Base-by-base conservation (phyloP, 2,113 vertebrate genomes). In the Takifugu bimaculatus region DNA sequence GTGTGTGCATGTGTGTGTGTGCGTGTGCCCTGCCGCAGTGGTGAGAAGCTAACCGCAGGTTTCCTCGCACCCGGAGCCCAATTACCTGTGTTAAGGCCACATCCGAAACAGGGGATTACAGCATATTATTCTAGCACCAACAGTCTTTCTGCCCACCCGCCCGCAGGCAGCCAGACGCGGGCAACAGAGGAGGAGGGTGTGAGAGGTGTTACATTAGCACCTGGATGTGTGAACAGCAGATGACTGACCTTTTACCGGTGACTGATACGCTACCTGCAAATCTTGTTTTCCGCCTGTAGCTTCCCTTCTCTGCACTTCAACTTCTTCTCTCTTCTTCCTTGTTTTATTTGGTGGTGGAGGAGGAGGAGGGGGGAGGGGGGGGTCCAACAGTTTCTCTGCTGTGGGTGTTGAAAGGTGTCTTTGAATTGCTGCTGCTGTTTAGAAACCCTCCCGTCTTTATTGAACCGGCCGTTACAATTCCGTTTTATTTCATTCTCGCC, bases 151-250 rank as follows among this genome's bases (percentile, higher is more conserved):
- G 74, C 78, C 75, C 85, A 80, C 85, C 83, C 81, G 76, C 81
- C 87, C 75, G 84, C 83, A 59, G 70, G 81, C 74, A 61, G 74
- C 63, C 79, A 68, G 67, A 71, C 74, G 54, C 80, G 50, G 65
- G 75, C 73, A 53, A 35, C 35, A 25, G 48, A 25, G n/a, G 54
- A 63, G 67, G 62, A 70, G 82, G 65, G 82, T 86, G 86, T 85
- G 85, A 82, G 84, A 91, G 87, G 90, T 91, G 91, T 91, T 90
- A 85, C 89, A 92, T 92, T 91, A 91, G 84, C 91, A 90, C 91
- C 90, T 90, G 84, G 62, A 90, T 85, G 90, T 89, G 87, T 57
- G 76, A 91, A 91, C 87, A 86, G 88, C 78, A 74, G 72, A 80
- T 70, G 61, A 77, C 72, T 90, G 80, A 90, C 90, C 87, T 88